Conservation (phyloP, 2,888 invertebrate species). For the Cyclophora albipunctata region DNA sequence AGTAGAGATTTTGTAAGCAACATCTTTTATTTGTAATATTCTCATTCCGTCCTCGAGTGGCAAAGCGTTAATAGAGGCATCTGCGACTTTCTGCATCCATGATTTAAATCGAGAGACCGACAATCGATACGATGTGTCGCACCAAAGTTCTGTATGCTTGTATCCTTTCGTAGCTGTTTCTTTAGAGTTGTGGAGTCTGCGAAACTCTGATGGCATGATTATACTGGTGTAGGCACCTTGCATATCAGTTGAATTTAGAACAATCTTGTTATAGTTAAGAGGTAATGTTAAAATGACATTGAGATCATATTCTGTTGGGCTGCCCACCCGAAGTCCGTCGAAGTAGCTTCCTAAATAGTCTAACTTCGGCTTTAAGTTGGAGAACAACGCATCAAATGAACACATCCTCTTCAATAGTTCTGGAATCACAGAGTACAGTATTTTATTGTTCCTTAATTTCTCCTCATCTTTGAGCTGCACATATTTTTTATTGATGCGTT, state of each 20-base stretch:
- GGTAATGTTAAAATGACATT: slow-evolving; percentile 43
- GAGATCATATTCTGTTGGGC: slow-evolving; percentile 49
- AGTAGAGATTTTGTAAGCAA: slow-evolving; percentile 28
- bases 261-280: slow-evolving; percentile 40
- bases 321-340: slow-evolving; percentile 46
- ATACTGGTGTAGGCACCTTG: slow-evolving; percentile 36
- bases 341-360: slow-evolving; percentile 52
- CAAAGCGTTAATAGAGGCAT: slow-evolving; percentile 34
- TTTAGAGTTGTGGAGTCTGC: slow-evolving; percentile 36
- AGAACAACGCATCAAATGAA: slow-evolving; percentile 32
- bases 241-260: slow-evolving; percentile 26
- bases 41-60: slow-evolving; percentile 31
- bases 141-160: slow-evolving; percentile 40
- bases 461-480: slow-evolving; percentile 38
- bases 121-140: slow-evolving; percentile 32
- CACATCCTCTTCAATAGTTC: slow-evolving; percentile 37
- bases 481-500: slow-evolving; percentile 33
- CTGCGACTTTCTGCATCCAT: slow-evolving; percentile 51
- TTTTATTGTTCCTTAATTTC: slow-evolving; percentile 34
- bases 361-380: slow-evolving; percentile 41
- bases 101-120: slow-evolving; percentile 36
- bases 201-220: slow-evolving; percentile 47
- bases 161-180: slow-evolving; percentile 36
- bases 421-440: slow-evolving; percentile 36
- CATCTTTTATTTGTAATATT: slow-evolving; percentile 28